Base-by-base conservation (phyloP, 2,113 vertebrate genomes). In the Tichodroma muraria region DNA sequence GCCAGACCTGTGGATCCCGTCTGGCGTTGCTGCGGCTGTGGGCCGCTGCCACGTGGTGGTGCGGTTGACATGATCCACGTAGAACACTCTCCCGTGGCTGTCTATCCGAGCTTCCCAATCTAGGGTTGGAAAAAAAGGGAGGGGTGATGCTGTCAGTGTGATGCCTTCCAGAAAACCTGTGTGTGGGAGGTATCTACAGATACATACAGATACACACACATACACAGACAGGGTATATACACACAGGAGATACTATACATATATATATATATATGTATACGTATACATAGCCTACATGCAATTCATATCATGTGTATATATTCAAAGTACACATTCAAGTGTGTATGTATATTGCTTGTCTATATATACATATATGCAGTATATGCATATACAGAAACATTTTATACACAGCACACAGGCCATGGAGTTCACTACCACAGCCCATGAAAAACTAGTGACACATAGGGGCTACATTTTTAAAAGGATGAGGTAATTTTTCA, bases 71-170 rank as follows among this genome's bases (percentile, higher is more conserved):
- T 99, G 99, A 94, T 99, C 99, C 90, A 99, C 99, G 6, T 99
- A 99, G 97, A 99, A 99, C 18, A 99, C 98, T 77, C 99, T 97
- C 47, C 99, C 99, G 0, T 99, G 99, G 96, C 99, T 99, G 98
- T 99, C 99, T 75, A 99, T 98, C 22, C 99, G 98, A 80, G 99
- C 99, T 97, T 99, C 99, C 99, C 99, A 99, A 91, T 99, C 99
- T 99, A 97, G 50, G 64, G 90, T 81, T 65, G 65, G 87, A 97
- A 80, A 91, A 79, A 96, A 95, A 95, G 90, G 75, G 96, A 96
- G 85, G 93, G 50, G 83, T 87, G 40, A 93, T 63, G 87, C 64
- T 68, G 88, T 96, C 87, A 97, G 86, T 65, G 31, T 11, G 90
- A 88, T 40, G 54, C 81, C 77, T 93, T 50, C 57, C 87, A 94